Conservation (phyloP, 1,140 invertebrate species). For the Leptopilina boulardi region DNA sequence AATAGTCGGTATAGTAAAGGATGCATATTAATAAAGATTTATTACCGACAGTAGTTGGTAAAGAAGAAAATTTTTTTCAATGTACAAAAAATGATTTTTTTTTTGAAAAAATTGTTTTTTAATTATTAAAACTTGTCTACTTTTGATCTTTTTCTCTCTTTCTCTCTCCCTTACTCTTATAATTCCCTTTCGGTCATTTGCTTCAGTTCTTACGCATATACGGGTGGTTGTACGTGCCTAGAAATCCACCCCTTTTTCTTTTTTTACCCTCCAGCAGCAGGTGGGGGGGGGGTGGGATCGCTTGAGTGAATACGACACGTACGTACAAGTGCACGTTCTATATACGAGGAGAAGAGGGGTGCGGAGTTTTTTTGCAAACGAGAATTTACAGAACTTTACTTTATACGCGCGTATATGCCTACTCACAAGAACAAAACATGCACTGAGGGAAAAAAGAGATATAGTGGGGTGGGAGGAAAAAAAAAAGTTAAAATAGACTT, state of each 20-base stretch:
- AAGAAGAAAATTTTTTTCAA: too few relatives aligned
- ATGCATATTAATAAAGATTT: too few relatives aligned
- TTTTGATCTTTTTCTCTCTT: background rate
- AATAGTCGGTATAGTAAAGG: too few relatives aligned
- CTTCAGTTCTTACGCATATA: slow-evolving; percentile 42
- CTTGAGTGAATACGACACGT: slow-evolving; percentile 71
- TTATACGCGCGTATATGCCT: slow-evolving; percentile 35
- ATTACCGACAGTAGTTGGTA: too few relatives aligned
- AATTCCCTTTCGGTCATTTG: slow-evolving; percentile 43
- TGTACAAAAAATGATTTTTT: too few relatives aligned
- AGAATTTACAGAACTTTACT: slow-evolving; percentile 60
- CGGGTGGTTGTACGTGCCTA: slow-evolving; percentile 63
- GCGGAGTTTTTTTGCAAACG: too few relatives aligned
- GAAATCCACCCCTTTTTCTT: slow-evolving; percentile 65
- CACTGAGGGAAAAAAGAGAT: background rate
- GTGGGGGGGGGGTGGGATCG: slow-evolving; percentile 64
- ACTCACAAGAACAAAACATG: background rate
- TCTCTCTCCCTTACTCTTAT: slow-evolving; percentile 37
- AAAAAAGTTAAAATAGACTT: background rate
- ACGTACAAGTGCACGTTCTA: slow-evolving; percentile 69
- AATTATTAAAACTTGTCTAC: too few relatives aligned
- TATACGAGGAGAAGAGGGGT: too few relatives aligned
- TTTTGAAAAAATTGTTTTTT: too few relatives aligned
- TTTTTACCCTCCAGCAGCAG: slow-evolving; percentile 55
- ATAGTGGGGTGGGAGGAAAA: background rate